Evolutionary conservation across 2,113 vertebrate species (phyloP).

Genomic region (Centrocercus urophasianus): DNA sequence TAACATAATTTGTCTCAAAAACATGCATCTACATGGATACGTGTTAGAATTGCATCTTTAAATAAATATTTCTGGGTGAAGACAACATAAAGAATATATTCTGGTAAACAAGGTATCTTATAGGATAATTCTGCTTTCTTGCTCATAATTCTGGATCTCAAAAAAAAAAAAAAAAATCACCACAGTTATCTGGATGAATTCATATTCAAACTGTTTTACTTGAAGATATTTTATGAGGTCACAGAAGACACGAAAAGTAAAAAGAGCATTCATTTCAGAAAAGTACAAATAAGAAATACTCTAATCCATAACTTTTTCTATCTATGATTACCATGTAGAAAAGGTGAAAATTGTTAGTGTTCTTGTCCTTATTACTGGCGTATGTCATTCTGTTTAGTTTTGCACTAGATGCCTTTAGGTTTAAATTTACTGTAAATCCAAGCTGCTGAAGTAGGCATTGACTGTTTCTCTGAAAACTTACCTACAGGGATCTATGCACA

Average conservation of each 20-base stretch:
- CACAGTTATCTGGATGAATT: background rate
- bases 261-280: background rate
- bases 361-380: background rate
- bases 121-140: background rate
- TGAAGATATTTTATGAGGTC: background rate
- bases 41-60: background rate
- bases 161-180: background rate
- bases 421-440: constrained; percentile 54
- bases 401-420: background rate
- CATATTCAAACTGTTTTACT: background rate
- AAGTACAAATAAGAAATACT: background rate
- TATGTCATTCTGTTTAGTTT: background rate
- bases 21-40: background rate
- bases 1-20: background rate
- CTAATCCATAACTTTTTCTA: background rate
- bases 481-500: constrained; percentile 33
- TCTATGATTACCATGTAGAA: background rate
- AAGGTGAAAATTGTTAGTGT: background rate
- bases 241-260: background rate
- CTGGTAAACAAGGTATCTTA: background rate
- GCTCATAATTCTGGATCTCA: background rate
- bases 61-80: background rate
- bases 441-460: constrained; percentile 38
- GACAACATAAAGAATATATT: background rate
- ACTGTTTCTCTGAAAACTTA: constrained; percentile 6